A percentile compares a stretch with the other conserved stretches of the same genome.
These are phyloP conservation scores for Oreamnos americanus DNA, from an alignment of 2,113 vertebrate species.

Conservation along the genomic window DNA sequence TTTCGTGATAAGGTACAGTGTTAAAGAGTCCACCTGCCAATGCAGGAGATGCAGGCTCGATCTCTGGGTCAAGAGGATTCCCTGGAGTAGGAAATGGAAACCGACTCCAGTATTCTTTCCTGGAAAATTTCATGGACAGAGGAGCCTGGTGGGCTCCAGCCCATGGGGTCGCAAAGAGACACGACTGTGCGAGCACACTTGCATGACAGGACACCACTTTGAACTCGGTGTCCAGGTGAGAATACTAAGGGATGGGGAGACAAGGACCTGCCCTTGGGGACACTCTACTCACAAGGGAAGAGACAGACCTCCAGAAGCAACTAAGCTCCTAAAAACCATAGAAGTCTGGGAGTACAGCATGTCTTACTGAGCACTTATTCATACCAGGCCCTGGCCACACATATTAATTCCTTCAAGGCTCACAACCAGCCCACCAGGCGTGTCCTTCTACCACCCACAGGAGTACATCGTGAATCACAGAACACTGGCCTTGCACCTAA, in stretches of 20 bases:
- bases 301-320: background rate
- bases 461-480: background rate
- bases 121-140: background rate
- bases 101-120: background rate
- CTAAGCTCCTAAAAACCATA: background rate
- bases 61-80: background rate
- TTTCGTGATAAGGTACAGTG: background rate
- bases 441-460: background rate
- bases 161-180: background rate
- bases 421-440: background rate
- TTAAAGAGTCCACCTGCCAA: background rate
- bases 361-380: background rate
- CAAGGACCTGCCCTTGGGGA: background rate
- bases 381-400: background rate
- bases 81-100: background rate
- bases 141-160: background rate
- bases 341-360: background rate
- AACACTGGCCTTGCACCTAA: background rate
- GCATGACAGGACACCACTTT: background rate
- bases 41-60: background rate
- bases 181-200: background rate
- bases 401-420: background rate
- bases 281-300: background rate
- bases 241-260: background rate
- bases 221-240: background rate